Evolutionary conservation across 2,888 invertebrate genomes (phyloP).

Genomic region (Eurytoma adleriae): DNA sequence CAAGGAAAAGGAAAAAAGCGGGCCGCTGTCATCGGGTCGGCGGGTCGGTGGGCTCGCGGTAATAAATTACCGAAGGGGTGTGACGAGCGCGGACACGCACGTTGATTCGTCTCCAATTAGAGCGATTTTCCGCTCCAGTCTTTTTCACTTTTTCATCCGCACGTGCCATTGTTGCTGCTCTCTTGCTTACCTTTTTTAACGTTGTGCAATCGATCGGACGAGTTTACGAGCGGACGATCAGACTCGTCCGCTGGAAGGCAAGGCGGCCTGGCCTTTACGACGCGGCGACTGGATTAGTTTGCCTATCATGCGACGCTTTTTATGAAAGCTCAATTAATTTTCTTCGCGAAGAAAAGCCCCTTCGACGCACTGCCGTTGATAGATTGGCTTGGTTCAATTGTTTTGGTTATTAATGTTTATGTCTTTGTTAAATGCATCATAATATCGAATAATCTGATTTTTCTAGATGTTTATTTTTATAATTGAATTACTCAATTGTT

Average conservation of each 20-base stretch:
- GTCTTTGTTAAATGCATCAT: no score
- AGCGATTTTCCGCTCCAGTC: neutral
- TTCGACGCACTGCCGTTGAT: no score
- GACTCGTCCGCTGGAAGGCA: neutral
- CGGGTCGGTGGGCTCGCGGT: constrained; percentile 35
- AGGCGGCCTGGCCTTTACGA: neutral
- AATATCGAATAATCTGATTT: no score
- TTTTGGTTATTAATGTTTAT: no score
- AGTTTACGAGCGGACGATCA: constrained; percentile 21
- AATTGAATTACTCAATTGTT: no score
- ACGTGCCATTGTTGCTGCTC: no score
- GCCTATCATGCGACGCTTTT: neutral
- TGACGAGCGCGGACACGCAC: constrained; percentile 29
- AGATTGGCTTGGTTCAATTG: no score
- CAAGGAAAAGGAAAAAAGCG: constrained; percentile 22
- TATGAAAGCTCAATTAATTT: constrained; percentile 19
- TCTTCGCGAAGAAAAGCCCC: neutral
- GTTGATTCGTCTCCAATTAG: constrained; percentile 32
- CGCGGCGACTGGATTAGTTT: constrained; percentile 13
- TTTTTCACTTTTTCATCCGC: no score
- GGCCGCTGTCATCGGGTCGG: neutral
- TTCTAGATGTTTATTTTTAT: no score
- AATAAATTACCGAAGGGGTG: constrained; percentile 51
- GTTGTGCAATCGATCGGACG: neutral
- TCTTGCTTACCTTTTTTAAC: no score